These are phyloP conservation scores for Amblyornis subalaris DNA, from an alignment of 2,113 vertebrate species.

Conservation along the genomic window DNA sequence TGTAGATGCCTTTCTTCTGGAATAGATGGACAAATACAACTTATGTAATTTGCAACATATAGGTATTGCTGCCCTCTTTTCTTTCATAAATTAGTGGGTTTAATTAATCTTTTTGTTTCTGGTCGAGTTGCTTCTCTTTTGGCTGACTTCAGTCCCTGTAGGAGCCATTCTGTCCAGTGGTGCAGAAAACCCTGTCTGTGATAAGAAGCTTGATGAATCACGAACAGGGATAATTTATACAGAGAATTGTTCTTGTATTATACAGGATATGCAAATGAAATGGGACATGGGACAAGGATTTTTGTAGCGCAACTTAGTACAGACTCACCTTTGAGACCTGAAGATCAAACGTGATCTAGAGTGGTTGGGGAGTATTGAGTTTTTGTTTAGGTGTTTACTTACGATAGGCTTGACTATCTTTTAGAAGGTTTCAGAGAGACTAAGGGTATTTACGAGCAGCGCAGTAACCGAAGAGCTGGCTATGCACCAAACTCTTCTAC, in stretches of 20 bases:
- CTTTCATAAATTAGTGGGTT: conserved; percentile 4
- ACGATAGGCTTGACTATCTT: neutral
- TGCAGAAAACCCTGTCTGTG: conserved; percentile 22
- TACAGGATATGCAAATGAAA: neutral
- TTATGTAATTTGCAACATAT: neutral
- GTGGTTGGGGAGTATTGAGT: neutral
- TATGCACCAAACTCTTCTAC: neutral
- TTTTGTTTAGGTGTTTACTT: neutral
- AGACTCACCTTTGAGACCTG: neutral
- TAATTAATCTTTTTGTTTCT: conserved; percentile 39
- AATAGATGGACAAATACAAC: neutral
- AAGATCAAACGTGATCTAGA: neutral
- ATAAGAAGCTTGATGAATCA: conserved; percentile 30
- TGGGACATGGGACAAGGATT: neutral
- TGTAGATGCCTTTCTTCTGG: neutral
- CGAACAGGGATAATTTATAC: neutral
- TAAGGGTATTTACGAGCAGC: neutral
- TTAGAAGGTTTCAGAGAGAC: neutral
- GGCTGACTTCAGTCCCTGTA: conserved; percentile 35
- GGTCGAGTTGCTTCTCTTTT: neutral
- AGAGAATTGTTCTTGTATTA: neutral
- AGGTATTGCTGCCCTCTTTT: neutral
- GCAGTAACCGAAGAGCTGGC: neutral
- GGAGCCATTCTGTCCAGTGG: neutral
- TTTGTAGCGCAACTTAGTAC: neutral